Base-by-base conservation (phyloP, 2,888 invertebrate species). In the Noctua pronuba region DNA sequence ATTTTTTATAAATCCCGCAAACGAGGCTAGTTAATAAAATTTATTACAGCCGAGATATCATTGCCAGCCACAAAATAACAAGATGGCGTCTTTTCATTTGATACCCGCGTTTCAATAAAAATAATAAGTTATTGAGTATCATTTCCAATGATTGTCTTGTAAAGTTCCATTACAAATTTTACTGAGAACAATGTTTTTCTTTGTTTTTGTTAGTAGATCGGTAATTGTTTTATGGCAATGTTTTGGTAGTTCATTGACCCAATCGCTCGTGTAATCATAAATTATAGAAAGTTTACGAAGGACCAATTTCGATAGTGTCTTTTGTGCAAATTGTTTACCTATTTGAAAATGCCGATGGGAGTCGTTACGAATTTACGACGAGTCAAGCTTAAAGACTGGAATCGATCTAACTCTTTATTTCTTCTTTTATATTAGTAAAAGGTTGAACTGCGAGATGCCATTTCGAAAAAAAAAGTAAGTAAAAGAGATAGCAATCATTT, bases 11-110 rank as follows among this genome's bases (percentile, higher is more conserved):
- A 82, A 82, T 69, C 68, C 44, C 28, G 44, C 46, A 73, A 84
- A 78, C 72, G 73, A 85, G 72, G 60, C 16, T 69, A 75, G 55
- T 74, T 65, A 83, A 72, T 69, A 83, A 74, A 74, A 77, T 77
- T 83, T 82, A 77, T 86, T 49, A 60, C 73, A 2, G 28, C 28
- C 44, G 58, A 73, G 86, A 86, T 77, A 84, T 77, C 83, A 85
- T 75, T 73, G 68, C 55, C 69, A 75, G 65, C 52, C 28, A 77
- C 68, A 71, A 68, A 82, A 77, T 73, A 73, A 68, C 46, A 81
- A 82, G 69, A 75, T 73, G 62, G 72, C 68, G 31, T 2, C 52
- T 52, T 71, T 64, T 74, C 41, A 74, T 65, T 82, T 70, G 49
- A 74, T 75, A 65, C 65, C 5, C 35, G 31, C 41, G 35, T 74